Conservation (phyloP, 2,113 vertebrate species). For the Pan paniscus region DNA sequence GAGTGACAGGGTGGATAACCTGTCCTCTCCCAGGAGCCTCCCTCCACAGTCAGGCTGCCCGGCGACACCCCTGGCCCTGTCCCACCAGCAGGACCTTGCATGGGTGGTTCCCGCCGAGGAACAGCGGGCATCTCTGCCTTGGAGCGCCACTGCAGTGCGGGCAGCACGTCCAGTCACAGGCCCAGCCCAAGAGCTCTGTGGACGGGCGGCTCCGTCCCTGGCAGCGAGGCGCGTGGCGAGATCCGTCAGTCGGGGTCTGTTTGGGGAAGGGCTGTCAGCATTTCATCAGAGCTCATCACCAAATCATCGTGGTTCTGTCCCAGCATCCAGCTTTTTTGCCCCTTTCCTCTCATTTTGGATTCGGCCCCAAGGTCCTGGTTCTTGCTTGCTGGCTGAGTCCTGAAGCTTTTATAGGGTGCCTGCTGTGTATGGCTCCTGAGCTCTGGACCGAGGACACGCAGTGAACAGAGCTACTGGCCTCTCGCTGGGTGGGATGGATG, state of each 20-base stretch:
- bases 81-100: accelerated
- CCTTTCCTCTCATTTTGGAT: not conserved
- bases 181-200: accelerated
- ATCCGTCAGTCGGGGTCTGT: no score
- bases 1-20: no score
- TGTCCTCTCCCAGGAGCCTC: no score
- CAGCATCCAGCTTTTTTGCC: not conserved
- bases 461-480: not conserved
- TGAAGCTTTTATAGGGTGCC: not conserved
- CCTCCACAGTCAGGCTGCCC: no score
- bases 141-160: no score
- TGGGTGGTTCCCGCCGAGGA: accelerated
- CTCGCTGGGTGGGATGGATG: not conserved
- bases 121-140: no score
- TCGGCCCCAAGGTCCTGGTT: not conserved
- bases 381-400: accelerated
- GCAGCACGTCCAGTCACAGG: no score
- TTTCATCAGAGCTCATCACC: not conserved
- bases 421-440: not conserved
- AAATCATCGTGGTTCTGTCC: accelerated
- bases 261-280: accelerated
- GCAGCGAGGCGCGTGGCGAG: accelerated
- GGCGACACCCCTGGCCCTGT: no score
- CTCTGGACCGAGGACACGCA: not conserved
- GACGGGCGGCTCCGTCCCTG: no score